These are phyloP conservation scores for Phania funesta DNA, from an alignment of 2,888 invertebrate genomes.

Conservation along the genomic window DNA sequence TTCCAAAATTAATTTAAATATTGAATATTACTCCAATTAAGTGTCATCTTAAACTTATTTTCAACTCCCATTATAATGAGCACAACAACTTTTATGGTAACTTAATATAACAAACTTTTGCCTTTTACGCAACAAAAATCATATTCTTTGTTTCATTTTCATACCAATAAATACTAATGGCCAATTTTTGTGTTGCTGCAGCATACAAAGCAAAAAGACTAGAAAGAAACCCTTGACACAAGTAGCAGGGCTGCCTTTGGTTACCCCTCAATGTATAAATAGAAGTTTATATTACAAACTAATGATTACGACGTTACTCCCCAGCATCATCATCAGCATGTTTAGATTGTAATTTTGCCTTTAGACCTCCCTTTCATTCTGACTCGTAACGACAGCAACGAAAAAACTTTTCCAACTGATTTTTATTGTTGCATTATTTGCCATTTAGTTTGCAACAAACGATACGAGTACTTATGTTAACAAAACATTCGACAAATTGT, in stretches of 20 bases:
- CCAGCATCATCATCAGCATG: neutral
- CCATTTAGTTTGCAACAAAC: slow-evolving; percentile 43
- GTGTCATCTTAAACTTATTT: slow-evolving; percentile 43
- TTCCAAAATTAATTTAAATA: neutral
- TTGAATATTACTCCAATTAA: slow-evolving; percentile 45
- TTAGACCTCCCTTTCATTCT: neutral
- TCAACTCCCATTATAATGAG: slow-evolving; percentile 22
- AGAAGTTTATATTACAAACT: slow-evolving; percentile 10
- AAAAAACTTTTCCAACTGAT: slow-evolving; percentile 29
- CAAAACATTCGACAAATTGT: slow-evolving; percentile 20
- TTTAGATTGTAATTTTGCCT: neutral
- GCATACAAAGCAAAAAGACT: slow-evolving; percentile 1
- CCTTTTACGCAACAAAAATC: neutral
- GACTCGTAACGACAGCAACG: neutral
- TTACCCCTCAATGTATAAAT: neutral
- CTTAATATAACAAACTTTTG: slow-evolving; percentile 44
- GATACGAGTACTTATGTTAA: slow-evolving; percentile 21
- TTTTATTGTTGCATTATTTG: slow-evolving; percentile 41
- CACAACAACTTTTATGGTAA: slow-evolving; percentile 31
- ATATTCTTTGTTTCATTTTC: slow-evolving; percentile 22
- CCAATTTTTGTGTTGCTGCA: slow-evolving; percentile 30
- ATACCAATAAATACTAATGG: slow-evolving; percentile 42
- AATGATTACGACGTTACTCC: neutral
- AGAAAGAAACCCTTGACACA: slow-evolving; percentile 10
- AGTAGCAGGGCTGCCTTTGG: slow-evolving; percentile 24